Conservation (phyloP, 2,888 invertebrate species). For the Dryobota labecula region DNA sequence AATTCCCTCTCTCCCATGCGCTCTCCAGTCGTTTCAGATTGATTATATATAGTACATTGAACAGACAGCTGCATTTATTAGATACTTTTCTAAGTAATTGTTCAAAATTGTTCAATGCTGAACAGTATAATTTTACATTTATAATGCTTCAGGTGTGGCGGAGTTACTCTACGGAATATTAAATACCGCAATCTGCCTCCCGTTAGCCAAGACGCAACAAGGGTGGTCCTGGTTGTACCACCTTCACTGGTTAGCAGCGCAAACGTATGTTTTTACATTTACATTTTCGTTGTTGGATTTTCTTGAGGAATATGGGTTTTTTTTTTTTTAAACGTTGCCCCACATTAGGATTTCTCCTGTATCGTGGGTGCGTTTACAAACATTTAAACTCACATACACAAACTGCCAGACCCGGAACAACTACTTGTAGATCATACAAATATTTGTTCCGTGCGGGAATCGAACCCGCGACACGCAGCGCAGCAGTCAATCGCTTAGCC, state of each 20-base stretch:
- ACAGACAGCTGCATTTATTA: not conserved
- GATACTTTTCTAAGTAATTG: not conserved
- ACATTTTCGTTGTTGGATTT: not conserved
- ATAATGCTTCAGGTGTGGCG: slow-evolving; percentile 21
- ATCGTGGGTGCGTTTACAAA: no score
- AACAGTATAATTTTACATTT: not conserved
- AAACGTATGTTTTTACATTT: not conserved
- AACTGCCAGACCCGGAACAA: no score
- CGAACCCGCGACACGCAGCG: no score
- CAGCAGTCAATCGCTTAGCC: no score
- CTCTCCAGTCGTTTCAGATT: not conserved
- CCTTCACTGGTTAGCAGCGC: not conserved
- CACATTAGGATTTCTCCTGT: no score
- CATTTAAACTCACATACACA: no score
- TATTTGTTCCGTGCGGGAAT: no score
- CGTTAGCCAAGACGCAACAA: slow-evolving; percentile 4
- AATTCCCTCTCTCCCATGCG: not conserved
- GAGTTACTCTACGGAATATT: slow-evolving; percentile 19
- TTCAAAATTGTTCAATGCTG: not conserved
- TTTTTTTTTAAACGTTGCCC: not conserved
- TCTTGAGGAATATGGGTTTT: not conserved
- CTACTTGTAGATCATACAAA: no score
- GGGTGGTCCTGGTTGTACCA: slow-evolving; percentile 6
- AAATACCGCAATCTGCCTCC: slow-evolving; percentile 32
- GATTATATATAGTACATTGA: not conserved